These are phyloP conservation scores for Yponomeuta evonymella DNA, from an alignment of 2,888 invertebrate genomes.

Conservation along the genomic window DNA sequence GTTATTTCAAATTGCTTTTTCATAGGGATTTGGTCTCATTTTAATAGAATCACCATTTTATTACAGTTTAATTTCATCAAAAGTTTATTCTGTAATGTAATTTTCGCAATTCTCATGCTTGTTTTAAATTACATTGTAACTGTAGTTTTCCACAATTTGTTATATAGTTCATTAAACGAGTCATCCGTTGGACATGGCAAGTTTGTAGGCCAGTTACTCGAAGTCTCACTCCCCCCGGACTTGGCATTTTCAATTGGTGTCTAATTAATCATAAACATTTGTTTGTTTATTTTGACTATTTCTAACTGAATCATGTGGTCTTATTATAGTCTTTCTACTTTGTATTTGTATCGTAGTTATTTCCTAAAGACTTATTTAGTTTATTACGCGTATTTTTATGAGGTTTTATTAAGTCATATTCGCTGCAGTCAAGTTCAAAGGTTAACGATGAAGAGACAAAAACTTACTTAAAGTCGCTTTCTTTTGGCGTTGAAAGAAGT, in stretches of 20 bases:
- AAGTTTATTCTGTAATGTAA: background rate
- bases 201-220: background rate
- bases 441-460: background rate
- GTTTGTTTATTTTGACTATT: conserved; percentile 14
- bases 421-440: background rate
- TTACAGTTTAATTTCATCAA: background rate
- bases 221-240: background rate
- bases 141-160: background rate
- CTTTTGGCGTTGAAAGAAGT: background rate
- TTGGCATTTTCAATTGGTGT: background rate
- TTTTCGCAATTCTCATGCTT: background rate
- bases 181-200: background rate
- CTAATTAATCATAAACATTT: conserved; percentile 13
- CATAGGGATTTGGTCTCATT: background rate
- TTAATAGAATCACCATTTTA: background rate
- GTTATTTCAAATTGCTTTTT: background rate
- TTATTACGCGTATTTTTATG: background rate
- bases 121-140: background rate
- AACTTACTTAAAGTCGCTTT: too few species aligned
- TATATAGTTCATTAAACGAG: background rate
- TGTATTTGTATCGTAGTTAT: conserved; percentile 13
- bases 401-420: background rate
- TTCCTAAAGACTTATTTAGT: conserved; percentile 4
- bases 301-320: conserved; percentile 11
- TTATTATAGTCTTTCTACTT: conserved; percentile 3